phyloP scores from a whole-genome alignment of 2,888 invertebrate species.

The Maniola hyperantus region DNA sequence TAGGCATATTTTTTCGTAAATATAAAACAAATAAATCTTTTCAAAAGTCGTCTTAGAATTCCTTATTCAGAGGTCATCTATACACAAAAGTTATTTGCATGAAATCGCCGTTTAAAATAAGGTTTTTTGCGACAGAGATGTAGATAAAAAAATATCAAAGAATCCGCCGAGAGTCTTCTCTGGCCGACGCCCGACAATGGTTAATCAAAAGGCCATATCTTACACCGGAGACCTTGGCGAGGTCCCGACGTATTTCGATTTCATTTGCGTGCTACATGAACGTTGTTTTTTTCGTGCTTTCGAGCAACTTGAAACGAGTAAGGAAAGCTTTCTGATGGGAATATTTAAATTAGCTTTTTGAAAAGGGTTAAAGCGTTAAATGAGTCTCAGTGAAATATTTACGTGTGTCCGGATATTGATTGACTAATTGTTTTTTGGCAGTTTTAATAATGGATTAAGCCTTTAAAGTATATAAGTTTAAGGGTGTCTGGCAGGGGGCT shows the following conservation, averaged over 20 bases:
- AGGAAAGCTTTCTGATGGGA: slow-evolving; percentile 12
- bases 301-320: slow-evolving; percentile 24
- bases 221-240: slow-evolving; percentile 68
- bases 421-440: too few species aligned
- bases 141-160: slow-evolving; percentile 48
- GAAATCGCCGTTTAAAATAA: slow-evolving; percentile 40
- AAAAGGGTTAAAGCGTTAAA: neutral
- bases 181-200: slow-evolving; percentile 68
- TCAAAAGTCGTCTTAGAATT: neutral
- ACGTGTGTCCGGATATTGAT: too few species aligned
- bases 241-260: slow-evolving; percentile 71
- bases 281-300: slow-evolving; percentile 63
- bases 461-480: too few species aligned
- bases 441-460: too few species aligned
- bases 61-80: slow-evolving; percentile 31
- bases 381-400: neutral
- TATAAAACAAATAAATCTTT: slow-evolving; percentile 8
- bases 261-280: slow-evolving; percentile 80
- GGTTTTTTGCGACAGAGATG: slow-evolving; percentile 43
- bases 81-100: slow-evolving; percentile 40
- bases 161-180: slow-evolving; percentile 56
- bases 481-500: too few species aligned
- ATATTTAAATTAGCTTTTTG: neutral
- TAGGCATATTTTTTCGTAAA: neutral
- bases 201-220: slow-evolving; percentile 80